These are phyloP conservation scores for Mungos mungo DNA, from an alignment of 2,113 vertebrate genomes.

Conservation along the genomic window DNA sequence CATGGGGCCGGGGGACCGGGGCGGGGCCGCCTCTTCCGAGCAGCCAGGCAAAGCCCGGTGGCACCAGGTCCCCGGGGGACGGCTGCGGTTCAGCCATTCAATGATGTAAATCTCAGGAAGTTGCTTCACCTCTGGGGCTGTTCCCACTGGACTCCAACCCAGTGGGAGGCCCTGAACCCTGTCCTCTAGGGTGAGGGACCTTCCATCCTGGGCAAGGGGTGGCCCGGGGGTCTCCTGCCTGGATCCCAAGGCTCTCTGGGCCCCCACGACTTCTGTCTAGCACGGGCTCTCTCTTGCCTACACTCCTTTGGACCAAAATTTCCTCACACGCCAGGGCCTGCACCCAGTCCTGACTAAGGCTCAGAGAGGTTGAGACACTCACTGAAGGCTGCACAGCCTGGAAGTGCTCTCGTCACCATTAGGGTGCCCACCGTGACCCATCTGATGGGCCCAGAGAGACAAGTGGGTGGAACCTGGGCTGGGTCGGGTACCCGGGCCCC, in stretches of 20 bases:
- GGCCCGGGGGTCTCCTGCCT: background rate
- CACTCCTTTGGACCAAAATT: accelerated
- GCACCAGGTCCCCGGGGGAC: accelerated
- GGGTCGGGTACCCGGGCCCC: background rate
- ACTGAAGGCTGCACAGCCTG: background rate
- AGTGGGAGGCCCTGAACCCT: accelerated
- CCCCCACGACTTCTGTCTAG: accelerated
- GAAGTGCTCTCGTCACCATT: background rate
- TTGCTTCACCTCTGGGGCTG: accelerated
- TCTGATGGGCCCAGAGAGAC: no score
- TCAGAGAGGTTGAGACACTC: background rate
- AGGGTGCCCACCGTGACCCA: background rate
- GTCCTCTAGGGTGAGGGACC: background rate
- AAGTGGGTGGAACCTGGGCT: background rate
- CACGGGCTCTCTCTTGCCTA: background rate
- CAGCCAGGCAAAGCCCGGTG: background rate
- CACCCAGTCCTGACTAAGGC: background rate
- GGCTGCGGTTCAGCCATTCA: accelerated
- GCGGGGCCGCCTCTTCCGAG: background rate
- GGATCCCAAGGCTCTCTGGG: background rate
- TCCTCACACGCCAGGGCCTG: background rate
- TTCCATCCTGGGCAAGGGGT: background rate
- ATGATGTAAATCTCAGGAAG: accelerated
- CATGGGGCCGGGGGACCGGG: accelerated
- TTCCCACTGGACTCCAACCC: background rate